Conservation (phyloP, 1,140 invertebrate genomes). For the Trichomalopsis sarcophagae region DNA sequence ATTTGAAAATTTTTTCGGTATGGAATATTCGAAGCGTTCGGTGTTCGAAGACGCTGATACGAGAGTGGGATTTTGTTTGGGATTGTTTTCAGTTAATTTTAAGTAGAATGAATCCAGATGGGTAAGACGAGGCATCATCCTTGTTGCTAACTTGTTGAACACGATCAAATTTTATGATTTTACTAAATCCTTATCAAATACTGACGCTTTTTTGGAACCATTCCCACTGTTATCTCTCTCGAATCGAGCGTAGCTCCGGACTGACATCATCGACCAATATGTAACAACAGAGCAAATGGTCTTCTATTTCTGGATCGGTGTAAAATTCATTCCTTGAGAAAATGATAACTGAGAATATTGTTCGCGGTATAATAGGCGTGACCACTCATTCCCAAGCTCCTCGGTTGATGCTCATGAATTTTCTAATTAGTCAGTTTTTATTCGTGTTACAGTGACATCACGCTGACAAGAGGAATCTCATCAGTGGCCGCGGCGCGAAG, state of each 20-base stretch:
- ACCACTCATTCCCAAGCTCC: neutral
- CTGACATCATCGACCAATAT: too few relatives aligned
- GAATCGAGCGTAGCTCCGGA: too few relatives aligned
- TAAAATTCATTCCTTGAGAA: neutral
- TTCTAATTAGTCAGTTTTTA: constrained; percentile 5
- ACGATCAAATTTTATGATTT: too few relatives aligned
- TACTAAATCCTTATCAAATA: too few relatives aligned
- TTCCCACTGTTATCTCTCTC: too few relatives aligned
- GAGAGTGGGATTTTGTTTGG: neutral
- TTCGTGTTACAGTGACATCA: constrained; percentile 15
- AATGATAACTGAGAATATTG: neutral
- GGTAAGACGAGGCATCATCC: neutral
- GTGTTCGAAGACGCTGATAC: too few relatives aligned
- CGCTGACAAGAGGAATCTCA: neutral
- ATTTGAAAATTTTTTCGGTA: too few relatives aligned
- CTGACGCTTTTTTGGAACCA: too few relatives aligned
- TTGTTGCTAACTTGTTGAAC: too few relatives aligned
- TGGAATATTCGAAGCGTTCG: too few relatives aligned
- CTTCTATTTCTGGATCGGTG: too few relatives aligned
- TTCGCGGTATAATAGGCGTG: neutral
- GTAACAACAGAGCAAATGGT: too few relatives aligned
- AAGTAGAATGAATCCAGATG: neutral
- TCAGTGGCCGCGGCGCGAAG: neutral
- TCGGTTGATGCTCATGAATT: neutral
- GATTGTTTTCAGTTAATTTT: neutral